Conservation (phyloP, 2,113 vertebrate genomes). For the Gallinago jamesoni region DNA sequence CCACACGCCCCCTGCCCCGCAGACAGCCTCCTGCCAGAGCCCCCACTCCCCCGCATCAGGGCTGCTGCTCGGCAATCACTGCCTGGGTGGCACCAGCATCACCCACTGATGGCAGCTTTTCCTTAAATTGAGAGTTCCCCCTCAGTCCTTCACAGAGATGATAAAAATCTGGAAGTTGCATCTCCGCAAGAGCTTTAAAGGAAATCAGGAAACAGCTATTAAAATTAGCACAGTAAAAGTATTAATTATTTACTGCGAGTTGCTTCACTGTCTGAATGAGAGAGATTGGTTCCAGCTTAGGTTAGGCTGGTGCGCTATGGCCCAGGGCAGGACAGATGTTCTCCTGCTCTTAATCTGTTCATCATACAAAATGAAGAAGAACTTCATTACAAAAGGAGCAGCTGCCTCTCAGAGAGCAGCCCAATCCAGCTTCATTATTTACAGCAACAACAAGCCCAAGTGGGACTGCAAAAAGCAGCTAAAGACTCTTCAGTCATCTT, state of each 20-base stretch:
- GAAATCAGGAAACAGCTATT: not conserved
- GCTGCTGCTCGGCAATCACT: not conserved
- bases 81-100: not conserved
- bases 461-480: not conserved
- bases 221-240: not conserved
- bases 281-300: not conserved
- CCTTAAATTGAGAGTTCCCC: not conserved
- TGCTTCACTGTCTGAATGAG: not conserved
- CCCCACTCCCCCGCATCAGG: not conserved
- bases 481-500: not conserved
- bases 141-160: not conserved
- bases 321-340: not conserved
- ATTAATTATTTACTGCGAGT: not conserved
- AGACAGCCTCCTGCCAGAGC: not conserved
- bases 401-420: not conserved
- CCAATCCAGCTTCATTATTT: not conserved
- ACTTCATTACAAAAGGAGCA: not conserved
- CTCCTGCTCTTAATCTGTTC: not conserved
- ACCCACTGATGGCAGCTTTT: not conserved
- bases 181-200: not conserved
- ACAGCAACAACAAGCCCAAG: not conserved
- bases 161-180: not conserved
- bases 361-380: not conserved
- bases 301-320: not conserved
- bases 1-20: not conserved